Conservation (phyloP, 2,797 vertebrate genomes). For the Jordanella pulchra region DNA sequence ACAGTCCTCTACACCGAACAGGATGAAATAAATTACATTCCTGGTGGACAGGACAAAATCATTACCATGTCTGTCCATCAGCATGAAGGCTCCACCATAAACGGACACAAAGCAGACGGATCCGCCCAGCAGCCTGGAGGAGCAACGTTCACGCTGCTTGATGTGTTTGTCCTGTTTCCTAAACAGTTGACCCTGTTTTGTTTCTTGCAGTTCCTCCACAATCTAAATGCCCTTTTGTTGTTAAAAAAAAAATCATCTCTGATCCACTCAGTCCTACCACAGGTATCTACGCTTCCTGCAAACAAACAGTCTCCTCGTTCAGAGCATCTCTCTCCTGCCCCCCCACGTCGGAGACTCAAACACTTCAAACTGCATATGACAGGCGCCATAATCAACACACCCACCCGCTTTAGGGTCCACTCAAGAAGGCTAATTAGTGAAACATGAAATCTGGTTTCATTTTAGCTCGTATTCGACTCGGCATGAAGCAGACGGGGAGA, state of each 20-base stretch:
- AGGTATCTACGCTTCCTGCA: constrained; percentile 49
- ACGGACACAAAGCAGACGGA: constrained; percentile 35
- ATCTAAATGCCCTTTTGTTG: constrained; percentile 16
- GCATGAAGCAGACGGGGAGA: constrained; percentile 33
- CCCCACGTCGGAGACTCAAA: constrained; percentile 34
- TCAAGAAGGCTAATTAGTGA: constrained; percentile 46
- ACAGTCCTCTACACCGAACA: constrained; percentile 46
- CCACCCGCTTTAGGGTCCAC: constrained; percentile 38
- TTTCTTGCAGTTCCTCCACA: constrained; percentile 16
- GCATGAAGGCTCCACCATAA: constrained; percentile 37
- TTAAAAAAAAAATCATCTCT: constrained; percentile 48
- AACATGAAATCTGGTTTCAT: constrained; percentile 61
- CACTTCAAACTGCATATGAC: constrained; percentile 60
- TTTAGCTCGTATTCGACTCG: constrained; percentile 53
- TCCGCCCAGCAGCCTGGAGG: constrained; percentile 20
- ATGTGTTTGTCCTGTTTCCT: background rate
- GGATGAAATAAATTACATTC: constrained; percentile 67
- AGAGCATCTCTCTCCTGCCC: constrained; percentile 50
- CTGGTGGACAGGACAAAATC: constrained; percentile 35
- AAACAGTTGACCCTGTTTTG: constrained; percentile 11
- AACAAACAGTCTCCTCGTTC: constrained; percentile 51
- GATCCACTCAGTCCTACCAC: constrained; percentile 26
- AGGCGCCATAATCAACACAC: constrained; percentile 58
- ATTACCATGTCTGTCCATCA: constrained; percentile 36
- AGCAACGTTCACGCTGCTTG: constrained; percentile 10